Evolutionary conservation across 2,888 invertebrate species (phyloP).

Genomic region (Andrena minutula): DNA sequence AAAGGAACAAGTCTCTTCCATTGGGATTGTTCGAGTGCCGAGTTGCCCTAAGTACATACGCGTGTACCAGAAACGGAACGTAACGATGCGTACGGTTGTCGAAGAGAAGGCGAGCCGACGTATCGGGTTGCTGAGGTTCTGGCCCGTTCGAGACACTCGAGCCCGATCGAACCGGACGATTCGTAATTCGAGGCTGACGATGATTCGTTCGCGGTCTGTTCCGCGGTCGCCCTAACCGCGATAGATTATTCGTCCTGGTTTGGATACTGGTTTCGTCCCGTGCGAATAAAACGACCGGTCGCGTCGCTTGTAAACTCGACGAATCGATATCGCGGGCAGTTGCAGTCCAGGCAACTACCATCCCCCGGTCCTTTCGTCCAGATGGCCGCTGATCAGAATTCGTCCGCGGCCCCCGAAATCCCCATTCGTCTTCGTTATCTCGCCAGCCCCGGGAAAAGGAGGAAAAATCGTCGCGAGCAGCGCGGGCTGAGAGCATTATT

Average conservation of each 20-base stretch:
- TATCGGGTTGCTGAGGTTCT: slow-evolving; percentile 41
- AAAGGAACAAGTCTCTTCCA: background rate
- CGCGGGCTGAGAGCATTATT: slow-evolving; percentile 45
- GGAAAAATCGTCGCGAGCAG: slow-evolving; percentile 27
- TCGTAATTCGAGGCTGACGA: slow-evolving; percentile 59
- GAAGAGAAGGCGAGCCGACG: slow-evolving; percentile 18
- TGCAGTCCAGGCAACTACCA: background rate
- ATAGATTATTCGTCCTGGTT: slow-evolving; percentile 28
- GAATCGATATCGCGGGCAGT: slow-evolving; percentile 16
- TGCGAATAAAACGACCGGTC: background rate
- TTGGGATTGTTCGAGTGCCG: background rate
- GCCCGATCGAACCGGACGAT: slow-evolving; percentile 26
- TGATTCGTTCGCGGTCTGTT: slow-evolving; percentile 55
- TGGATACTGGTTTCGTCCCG: slow-evolving; percentile 34
- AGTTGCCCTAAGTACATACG: slow-evolving; percentile 14
- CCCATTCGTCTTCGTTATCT: slow-evolving; percentile 51
- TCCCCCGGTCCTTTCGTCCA: too few species aligned
- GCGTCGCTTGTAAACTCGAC: background rate
- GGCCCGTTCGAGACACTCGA: slow-evolving; percentile 51
- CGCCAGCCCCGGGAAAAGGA: background rate
- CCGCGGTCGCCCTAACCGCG: slow-evolving; percentile 36
- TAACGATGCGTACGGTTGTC: background rate
- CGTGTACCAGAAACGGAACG: slow-evolving; percentile 5
- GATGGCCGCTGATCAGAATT: slow-evolving; percentile 4
- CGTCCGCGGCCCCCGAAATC: background rate